phyloP scores from a whole-genome alignment of 2,888 invertebrate genomes.

The Archips crataeganus region DNA sequence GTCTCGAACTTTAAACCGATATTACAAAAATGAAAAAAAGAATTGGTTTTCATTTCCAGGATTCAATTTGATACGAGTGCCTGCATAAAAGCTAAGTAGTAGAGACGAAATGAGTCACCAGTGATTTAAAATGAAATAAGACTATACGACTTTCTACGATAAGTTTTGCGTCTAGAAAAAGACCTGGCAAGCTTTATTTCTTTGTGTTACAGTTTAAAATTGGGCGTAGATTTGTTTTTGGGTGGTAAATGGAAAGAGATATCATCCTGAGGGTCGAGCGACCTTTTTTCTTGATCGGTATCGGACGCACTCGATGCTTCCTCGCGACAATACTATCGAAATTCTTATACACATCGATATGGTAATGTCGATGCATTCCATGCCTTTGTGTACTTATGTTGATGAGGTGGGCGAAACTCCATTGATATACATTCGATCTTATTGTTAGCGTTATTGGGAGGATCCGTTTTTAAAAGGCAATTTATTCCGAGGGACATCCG shows the following conservation, averaged over 20 bases:
- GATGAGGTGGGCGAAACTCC: slow-evolving; percentile 84
- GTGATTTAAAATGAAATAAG: slow-evolving; percentile 75
- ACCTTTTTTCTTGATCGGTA: slow-evolving; percentile 78
- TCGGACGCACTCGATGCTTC: slow-evolving; percentile 72
- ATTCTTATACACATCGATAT: slow-evolving; percentile 68
- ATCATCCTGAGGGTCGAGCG: slow-evolving; percentile 65
- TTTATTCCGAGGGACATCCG: slow-evolving; percentile 74
- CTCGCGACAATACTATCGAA: slow-evolving; percentile 72
- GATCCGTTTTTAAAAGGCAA: slow-evolving; percentile 77
- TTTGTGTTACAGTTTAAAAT: slow-evolving; percentile 54
- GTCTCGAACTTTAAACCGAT: slow-evolving; percentile 30
- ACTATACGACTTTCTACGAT: slow-evolving; percentile 52
- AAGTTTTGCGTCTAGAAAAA: slow-evolving; percentile 43
- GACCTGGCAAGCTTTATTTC: slow-evolving; percentile 45
- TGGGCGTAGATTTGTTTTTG: slow-evolving; percentile 37
- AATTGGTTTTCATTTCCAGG: slow-evolving; percentile 47
- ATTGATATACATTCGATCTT: slow-evolving; percentile 79
- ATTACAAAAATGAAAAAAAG: slow-evolving; percentile 36
- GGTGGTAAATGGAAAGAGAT: slow-evolving; percentile 51
- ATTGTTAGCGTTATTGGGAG: slow-evolving; percentile 78
- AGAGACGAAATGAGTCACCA: slow-evolving; percentile 74
- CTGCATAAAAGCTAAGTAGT: slow-evolving; percentile 64
- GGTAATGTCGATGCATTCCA: slow-evolving; percentile 77
- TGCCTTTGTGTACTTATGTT: slow-evolving; percentile 80
- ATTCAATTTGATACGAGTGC: slow-evolving; percentile 59